Evolutionary conservation across 2,113 vertebrate species (phyloP), one percentile per base, ranked within the genome.

Genomic region (Cnemophilus loriae): DNA sequence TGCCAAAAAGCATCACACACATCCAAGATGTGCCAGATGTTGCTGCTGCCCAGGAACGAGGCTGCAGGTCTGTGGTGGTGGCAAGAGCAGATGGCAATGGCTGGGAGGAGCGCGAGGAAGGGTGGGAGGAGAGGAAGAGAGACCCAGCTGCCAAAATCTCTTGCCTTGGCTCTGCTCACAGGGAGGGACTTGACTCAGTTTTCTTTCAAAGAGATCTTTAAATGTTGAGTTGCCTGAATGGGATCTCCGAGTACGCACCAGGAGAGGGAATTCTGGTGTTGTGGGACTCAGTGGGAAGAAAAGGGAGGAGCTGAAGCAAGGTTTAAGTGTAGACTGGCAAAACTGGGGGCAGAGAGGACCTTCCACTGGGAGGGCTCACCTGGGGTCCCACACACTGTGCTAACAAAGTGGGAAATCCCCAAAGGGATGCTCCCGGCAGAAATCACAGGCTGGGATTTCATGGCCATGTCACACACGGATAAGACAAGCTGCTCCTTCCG

Each of bases 21-120:
- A 88, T 59, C 63, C 83, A 57, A 69, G 90, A 64, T 41, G 85
- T 67, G 88, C 90, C 96, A 97, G 95, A 96, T 97, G 95, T 90
- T 95, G 85, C 75, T 86, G 75, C 88, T 86, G 88, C 70, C 79
- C 90, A 77, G 75, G 82, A 93, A 91, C 12, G 57, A 89, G 65
- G 75, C 90, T 79, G 85, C 92, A 85, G 92, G 79, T 93, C 96
- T 93, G 78, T 73, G 63, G 63, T 65, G 82, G 63, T 6, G 27
- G 64, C 82, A 79, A 15, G 32, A 95, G 92, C 96, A 94, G 90
- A 95, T 92, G 96, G 94, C 63, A 57, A 27, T 65, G 85, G 78
- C 83, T 86, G 82, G 75, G 94, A 94, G 88, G 90, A 89, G 81
- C 4, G 4, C 30, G 24, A 56, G 61, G 53, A 93, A 95, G 35